These are phyloP conservation scores for Butastur rufipennis DNA, from an alignment of 2,113 vertebrate genomes.

Conservation along the genomic window DNA sequence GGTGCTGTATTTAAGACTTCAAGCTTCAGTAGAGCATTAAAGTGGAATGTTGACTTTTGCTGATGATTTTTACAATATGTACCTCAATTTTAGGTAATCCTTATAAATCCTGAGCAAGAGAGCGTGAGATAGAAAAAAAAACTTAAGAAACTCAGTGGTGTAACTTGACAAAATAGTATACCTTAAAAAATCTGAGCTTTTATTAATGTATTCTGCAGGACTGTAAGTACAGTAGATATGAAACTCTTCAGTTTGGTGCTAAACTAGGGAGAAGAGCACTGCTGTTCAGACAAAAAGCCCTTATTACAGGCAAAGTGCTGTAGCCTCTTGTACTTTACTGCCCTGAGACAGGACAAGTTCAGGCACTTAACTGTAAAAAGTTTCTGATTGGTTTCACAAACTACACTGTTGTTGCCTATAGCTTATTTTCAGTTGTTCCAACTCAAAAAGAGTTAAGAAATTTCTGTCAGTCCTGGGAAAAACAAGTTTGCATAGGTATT, in stretches of 20 bases:
- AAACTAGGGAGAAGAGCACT: not conserved
- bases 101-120: not conserved
- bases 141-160: not conserved
- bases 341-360: not conserved
- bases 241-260: not conserved
- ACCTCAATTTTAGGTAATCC: not conserved
- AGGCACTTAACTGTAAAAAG: not conserved
- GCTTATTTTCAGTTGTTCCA: not conserved
- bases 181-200: not conserved
- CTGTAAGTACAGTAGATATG: not conserved
- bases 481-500: not conserved
- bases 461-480: not conserved
- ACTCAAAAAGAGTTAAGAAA: not conserved
- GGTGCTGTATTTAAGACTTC: not conserved
- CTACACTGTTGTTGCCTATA: not conserved
- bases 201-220: not conserved
- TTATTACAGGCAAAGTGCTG: not conserved
- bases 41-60: not conserved
- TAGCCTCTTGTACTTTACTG: not conserved
- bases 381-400: not conserved
- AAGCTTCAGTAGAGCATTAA: not conserved
- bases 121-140: not conserved
- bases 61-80: not conserved
- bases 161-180: not conserved
- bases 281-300: not conserved